Base-by-base conservation (phyloP, 2,888 invertebrate genomes). In the Pterostichus madidus region DNA sequence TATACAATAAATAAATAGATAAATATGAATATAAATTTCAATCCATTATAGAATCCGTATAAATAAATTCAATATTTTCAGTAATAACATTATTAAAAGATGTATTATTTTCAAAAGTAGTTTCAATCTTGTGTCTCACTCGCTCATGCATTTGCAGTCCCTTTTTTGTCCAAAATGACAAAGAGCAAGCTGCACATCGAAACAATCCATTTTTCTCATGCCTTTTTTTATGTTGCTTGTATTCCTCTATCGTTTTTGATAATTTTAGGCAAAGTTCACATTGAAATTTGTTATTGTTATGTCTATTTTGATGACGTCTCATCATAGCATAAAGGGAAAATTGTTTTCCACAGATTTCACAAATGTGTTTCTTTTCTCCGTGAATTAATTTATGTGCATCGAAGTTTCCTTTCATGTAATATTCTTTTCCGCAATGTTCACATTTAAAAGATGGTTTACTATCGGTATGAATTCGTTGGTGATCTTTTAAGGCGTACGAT, bases 351-450 rank as follows among this genome's bases (percentile, higher is more conserved):
- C 71, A 73, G 1, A 73, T 44, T 24, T 39, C 46, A 46, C 71
- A 73, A 11, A 73, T 17, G 49, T 73, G 46, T 73, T 73, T 73
- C 71, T 73, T 73, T 73, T 73, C 71, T 24, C 4, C 71, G n/a
- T 73, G 71, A 10, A 49, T 73, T 6, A 73, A 15, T 24, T 24
- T 44, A 13, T 73, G 71, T 5, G 17, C 15, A 13, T 73, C 71
- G 49, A 44, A 73, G 24, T n/a, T 73, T 10, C 13, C 31, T 49
- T 73, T 73, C 1, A 44, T 73, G 39, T 44, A 46, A 24, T 44
- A 73, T 46, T 17, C 49, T 31, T 73, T 39, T 8, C 31, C 71
- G 13, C 71, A 73, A 17, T 5, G 13, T 13, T 11, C 35, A 46
- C 71, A 73, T 39, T 73, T 44, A 46, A 73, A 73, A 11, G 10